These are phyloP conservation scores for Blastobasis lacticolella DNA, from an alignment of 2,888 invertebrate genomes.

Conservation along the genomic window DNA sequence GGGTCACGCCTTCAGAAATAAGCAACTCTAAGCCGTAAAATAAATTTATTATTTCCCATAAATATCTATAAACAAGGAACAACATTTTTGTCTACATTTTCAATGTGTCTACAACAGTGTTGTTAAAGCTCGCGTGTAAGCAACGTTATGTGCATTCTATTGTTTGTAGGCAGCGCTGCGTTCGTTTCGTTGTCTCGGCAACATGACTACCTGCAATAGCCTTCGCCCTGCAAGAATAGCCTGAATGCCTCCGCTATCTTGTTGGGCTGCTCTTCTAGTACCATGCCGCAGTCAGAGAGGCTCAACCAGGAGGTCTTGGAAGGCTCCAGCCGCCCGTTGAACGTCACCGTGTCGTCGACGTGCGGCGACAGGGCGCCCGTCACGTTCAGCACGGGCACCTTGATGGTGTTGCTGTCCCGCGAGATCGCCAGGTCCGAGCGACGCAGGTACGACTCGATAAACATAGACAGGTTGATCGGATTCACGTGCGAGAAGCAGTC, in stretches of 20 bases:
- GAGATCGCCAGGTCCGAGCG: conserved; percentile 92
- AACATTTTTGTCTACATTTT: conserved; percentile 58
- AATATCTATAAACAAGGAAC: conserved; percentile 62
- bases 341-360: conserved; percentile 96
- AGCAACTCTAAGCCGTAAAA: conserved; percentile 52
- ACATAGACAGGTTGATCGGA: conserved; percentile 93
- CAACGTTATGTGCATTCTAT: conserved; percentile 59
- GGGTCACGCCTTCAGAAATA: conserved; percentile 4
- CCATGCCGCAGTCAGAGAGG: conserved; percentile 98
- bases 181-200: conserved; percentile 23
- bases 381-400: conserved; percentile 93
- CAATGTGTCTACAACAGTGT: conserved; percentile 63
- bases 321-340: conserved; percentile 96
- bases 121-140: conserved; percentile 70
- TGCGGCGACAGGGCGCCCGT: conserved; percentile 96
- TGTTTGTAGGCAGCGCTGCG: conserved; percentile 44
- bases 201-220: conserved; percentile 86
- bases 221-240: conserved; percentile 98
- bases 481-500: conserved; percentile 96
- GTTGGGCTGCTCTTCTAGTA: conserved; percentile 97
- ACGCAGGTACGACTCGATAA: conserved; percentile 95
- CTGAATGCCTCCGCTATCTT: conserved; percentile 98
- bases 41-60: conserved; percentile 66
- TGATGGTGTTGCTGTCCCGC: conserved; percentile 75
- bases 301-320: conserved; percentile 98